Conservation (phyloP, 2,113 vertebrate genomes). For the Delphinus delphis region DNA sequence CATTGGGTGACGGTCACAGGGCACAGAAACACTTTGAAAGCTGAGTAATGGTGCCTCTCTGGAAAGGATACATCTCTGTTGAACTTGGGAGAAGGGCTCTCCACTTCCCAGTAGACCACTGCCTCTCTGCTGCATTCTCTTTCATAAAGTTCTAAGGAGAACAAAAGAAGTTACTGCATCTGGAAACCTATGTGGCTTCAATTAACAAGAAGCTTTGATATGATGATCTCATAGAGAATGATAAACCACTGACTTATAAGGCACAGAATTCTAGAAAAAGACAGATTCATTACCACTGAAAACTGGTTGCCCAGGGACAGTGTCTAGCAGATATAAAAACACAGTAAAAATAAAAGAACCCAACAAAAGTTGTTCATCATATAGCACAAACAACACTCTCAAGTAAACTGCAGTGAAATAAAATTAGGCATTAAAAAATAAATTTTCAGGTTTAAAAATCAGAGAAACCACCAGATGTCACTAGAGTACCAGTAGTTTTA, state of each 20-base stretch:
- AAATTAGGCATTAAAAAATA: neutral
- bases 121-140: constrained; percentile 82
- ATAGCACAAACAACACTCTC: neutral
- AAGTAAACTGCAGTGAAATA: neutral
- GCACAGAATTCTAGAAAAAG: neutral
- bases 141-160: constrained; percentile 83
- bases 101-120: constrained; percentile 94
- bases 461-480: constrained; percentile 84
- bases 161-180: neutral
- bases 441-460: neutral
- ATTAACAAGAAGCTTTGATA: neutral
- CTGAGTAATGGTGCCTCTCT: fast-evolving
- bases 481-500: constrained; percentile 67
- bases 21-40: neutral
- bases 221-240: neutral
- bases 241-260: neutral
- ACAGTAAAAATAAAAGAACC: neutral
- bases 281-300: neutral
- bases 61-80: constrained; percentile 97
- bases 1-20: fast-evolving
- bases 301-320: neutral
- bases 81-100: constrained; percentile 92
- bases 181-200: neutral
- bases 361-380: neutral
- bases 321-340: neutral